These are phyloP conservation scores for Zaprionus africanus DNA, from an alignment of 1,140 invertebrate species.

Conservation along the genomic window DNA sequence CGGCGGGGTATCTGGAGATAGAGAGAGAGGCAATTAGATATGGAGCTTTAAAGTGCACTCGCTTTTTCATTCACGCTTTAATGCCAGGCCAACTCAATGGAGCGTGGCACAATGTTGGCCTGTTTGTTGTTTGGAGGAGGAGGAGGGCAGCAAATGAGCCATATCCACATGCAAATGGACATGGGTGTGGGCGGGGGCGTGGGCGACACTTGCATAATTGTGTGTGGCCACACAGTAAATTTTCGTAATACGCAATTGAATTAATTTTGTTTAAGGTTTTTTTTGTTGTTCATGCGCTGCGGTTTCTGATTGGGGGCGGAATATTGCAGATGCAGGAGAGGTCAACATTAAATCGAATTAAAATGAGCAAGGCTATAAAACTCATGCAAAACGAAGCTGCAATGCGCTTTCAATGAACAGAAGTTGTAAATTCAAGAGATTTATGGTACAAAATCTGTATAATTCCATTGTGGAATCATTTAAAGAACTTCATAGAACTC, in stretches of 20 bases:
- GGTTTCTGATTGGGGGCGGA: conserved; percentile 19
- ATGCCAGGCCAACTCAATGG: conserved; percentile 59
- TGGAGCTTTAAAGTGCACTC: conserved; percentile 41
- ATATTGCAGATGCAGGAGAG: conserved; percentile 41
- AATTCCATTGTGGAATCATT: neutral
- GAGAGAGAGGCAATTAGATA: conserved; percentile 3
- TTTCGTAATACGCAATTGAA: conserved; percentile 76
- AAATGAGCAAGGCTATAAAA: conserved; percentile 20
- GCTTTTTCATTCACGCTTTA: conserved; percentile 62
- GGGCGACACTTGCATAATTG: conserved; percentile 77
- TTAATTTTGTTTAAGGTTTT: conserved; percentile 70
- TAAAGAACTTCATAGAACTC: neutral
- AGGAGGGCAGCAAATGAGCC: conserved; percentile 67
- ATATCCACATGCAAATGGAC: conserved; percentile 42
- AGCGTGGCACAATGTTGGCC: conserved; percentile 57
- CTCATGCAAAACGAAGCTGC: conserved; percentile 14
- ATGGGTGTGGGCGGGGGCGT: conserved; percentile 19
- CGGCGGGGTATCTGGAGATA: conserved; percentile 90
- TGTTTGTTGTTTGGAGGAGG: neutral
- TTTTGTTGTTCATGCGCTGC: conserved; percentile 17
- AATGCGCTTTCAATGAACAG: conserved; percentile 20
- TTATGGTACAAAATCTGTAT: neutral
- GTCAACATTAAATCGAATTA: conserved; percentile 29
- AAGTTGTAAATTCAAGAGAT: neutral
- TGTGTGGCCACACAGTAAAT: conserved; percentile 69